Base-by-base conservation (phyloP, 2,888 invertebrate species). In the Steinernema scapterisci region DNA sequence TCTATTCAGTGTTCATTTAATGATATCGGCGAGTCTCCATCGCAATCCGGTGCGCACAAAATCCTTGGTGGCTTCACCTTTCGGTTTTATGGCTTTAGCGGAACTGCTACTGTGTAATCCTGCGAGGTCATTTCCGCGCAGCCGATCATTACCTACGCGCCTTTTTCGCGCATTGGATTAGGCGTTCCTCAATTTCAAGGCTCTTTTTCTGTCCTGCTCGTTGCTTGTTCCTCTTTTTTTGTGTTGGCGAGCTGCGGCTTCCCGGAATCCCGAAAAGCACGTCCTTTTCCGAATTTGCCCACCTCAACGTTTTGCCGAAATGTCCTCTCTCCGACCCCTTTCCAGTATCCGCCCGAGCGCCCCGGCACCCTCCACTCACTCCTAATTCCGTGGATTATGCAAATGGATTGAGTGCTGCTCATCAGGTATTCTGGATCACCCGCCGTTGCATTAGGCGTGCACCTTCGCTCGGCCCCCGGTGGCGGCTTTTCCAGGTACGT, bases 361-460 rank as follows among this genome's bases (percentile, higher is more conserved):
- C 13, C 54, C 25, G 5, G 5, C 23, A 6, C n/a, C 51, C 23
- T 11, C 54, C 25, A 19, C 21, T 54, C 54, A 19, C 54, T 54
- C 21, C 54, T 54, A 54, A 54, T 54, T 54, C 54, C 54, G 54
- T 21, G 54, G 54, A 54, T 54, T 54, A 54, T 54, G 54, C 54
- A 54, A 54, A 54, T 54, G 54, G 54, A 54, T 25, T 48, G 48
- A 48, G 48, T 48, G 48, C 23, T 6, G 7, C 21, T 54, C 54
- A 54, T 54, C 54, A 54, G 54, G 54, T 54, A 54, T 54, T 54
- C 48, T 48, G 11, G 54, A 54, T 54, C 54, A 54, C 21, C 21
- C 54, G 54, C 5, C 54, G 54, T 19, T 23, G 54, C 54, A 54
- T 54, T 54, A 54, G 54, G 23, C 54, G 19, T 19, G 19, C 48